Evolutionary conservation across 2,888 invertebrate genomes (phyloP).

Genomic region (Rhopalosiphum nymphaeae): DNA sequence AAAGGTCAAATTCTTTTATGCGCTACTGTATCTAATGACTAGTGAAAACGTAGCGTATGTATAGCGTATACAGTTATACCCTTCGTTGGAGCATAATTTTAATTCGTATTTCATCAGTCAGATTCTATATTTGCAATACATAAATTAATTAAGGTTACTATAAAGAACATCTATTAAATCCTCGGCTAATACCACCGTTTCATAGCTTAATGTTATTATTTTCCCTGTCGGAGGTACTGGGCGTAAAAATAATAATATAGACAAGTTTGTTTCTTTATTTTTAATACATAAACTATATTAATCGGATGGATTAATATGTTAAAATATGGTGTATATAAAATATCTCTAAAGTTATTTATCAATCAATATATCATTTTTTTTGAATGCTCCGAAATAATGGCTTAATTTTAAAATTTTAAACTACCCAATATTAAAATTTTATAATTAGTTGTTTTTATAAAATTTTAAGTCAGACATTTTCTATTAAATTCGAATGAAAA

Average conservation of each 20-base stretch:
- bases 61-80: neutral
- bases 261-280: neutral
- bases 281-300: neutral
- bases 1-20: neutral
- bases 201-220: neutral
- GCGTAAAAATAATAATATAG: neutral
- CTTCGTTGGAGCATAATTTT: neutral
- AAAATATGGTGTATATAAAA: neutral
- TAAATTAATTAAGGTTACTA: neutral
- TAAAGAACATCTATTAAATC: neutral
- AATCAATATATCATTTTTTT: neutral
- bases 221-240: neutral
- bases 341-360: neutral
- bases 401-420: neutral
- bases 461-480: neutral
- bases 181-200: neutral
- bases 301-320: neutral
- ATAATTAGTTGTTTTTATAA: neutral
- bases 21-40: neutral
- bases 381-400: neutral
- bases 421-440: neutral
- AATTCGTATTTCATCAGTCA: neutral
- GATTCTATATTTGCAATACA: neutral
- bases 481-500: neutral
- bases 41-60: neutral